Percentiles rank a stretch among this genome's conserved stretches.
phyloP scores from a whole-genome alignment of 1,140 invertebrate genomes.

The Drosophila triauraria region DNA sequence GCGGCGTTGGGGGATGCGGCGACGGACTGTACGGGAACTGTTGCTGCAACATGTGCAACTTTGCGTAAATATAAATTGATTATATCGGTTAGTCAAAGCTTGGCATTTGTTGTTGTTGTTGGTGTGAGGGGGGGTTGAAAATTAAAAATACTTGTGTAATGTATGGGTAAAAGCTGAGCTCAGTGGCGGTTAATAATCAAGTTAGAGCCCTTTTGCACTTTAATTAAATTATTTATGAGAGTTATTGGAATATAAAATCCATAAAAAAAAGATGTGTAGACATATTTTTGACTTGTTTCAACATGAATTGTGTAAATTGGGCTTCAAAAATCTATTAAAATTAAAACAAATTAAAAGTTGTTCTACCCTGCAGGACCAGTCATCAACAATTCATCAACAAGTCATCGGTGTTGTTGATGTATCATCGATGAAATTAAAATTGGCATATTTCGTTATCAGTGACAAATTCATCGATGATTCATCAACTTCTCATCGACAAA shows the following conservation, averaged over 20 bases:
- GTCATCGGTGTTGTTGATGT: too few species aligned
- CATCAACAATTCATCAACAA: too few species aligned
- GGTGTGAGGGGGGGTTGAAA: neutral
- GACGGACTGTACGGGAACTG: conserved; percentile 85
- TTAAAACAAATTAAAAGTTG: neutral
- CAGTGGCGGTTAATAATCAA: neutral
- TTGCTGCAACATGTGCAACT: conserved; percentile 85
- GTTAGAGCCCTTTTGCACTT: neutral
- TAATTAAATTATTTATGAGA: neutral
- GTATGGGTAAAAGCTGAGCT: neutral
- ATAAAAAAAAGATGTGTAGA: neutral
- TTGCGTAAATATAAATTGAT: conserved; percentile 75
- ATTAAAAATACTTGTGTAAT: neutral
- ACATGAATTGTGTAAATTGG: neutral
- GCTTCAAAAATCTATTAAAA: neutral
- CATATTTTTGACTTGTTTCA: neutral
- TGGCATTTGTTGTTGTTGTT: conserved; percentile 26
- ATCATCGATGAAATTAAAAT: too few species aligned
- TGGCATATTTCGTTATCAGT: too few species aligned
- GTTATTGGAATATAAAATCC: neutral
- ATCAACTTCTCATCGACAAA: too few species aligned
- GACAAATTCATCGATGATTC: too few species aligned
- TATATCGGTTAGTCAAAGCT: conserved; percentile 68
- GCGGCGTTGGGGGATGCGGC: conserved; percentile 80
- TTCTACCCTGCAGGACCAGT: too few species aligned